Evolutionary conservation across 1,140 invertebrate genomes (phyloP).

Genomic region (Paraescarpia echinospica): DNA sequence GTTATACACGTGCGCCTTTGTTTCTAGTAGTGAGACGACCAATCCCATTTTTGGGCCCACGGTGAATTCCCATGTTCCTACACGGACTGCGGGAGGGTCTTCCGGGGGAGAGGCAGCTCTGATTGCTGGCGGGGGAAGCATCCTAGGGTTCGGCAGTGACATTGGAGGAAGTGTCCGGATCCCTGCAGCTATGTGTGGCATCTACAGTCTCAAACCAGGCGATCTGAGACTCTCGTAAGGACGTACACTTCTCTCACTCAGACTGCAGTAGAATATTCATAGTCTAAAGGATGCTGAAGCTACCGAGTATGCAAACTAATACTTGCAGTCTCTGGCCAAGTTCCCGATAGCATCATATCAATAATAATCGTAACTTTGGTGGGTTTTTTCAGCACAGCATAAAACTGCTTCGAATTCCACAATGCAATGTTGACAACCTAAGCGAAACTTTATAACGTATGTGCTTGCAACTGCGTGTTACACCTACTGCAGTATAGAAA

Average conservation of each 20-base stretch:
- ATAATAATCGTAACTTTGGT: too few species aligned
- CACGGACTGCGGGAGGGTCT: slow-evolving; percentile 55
- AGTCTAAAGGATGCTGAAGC: too few species aligned
- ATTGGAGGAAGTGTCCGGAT: slow-evolving; percentile 58
- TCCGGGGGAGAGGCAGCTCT: slow-evolving; percentile 57
- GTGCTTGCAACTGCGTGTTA: too few species aligned
- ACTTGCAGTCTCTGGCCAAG: too few species aligned
- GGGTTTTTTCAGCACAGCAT: too few species aligned
- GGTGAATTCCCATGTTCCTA: slow-evolving; percentile 48
- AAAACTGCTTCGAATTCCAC: too few species aligned
- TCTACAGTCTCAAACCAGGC: slow-evolving; percentile 57
- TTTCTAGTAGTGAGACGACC: slow-evolving; percentile 21
- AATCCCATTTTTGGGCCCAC: slow-evolving; percentile 62
- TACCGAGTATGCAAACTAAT: too few species aligned
- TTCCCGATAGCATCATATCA: too few species aligned
- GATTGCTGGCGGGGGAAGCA: slow-evolving; percentile 48
- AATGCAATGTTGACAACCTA: too few species aligned
- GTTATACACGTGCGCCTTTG: not conserved
- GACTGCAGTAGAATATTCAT: too few species aligned
- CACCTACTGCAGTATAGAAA: too few species aligned
- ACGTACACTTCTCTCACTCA: not conserved
- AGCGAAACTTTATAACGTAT: too few species aligned
- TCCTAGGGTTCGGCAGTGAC: slow-evolving; percentile 57
- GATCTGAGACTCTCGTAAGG: not conserved
- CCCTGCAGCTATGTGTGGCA: slow-evolving; percentile 55